These are phyloP conservation scores for Vespertilio murinus DNA, from an alignment of 2,797 vertebrate species.

Conservation along the genomic window DNA sequence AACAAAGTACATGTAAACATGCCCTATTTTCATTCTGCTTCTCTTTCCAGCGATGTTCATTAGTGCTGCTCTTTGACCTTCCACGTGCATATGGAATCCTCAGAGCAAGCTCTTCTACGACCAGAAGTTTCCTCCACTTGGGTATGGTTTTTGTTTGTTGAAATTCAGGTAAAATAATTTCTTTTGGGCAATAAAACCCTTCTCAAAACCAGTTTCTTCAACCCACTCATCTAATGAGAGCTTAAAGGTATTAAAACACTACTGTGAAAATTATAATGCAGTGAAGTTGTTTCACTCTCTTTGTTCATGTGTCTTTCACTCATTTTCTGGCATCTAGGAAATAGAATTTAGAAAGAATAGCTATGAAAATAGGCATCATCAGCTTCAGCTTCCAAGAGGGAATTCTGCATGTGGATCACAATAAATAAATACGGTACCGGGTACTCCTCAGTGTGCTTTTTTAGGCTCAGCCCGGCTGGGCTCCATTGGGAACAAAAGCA, in stretches of 20 bases:
- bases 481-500: neutral
- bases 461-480: neutral
- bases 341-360: neutral
- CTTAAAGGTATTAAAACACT: neutral
- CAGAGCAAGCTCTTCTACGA: neutral
- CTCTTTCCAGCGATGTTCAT: neutral
- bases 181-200: neutral
- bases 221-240: neutral
- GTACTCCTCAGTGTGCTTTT: neutral
- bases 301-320: neutral
- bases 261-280: neutral
- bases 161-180: neutral
- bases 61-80: slow-evolving; percentile 14
- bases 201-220: neutral
- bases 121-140: neutral
- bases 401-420: neutral
- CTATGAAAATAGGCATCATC: neutral
- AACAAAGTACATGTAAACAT: neutral
- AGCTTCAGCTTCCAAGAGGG: neutral
- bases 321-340: neutral
- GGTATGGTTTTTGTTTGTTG: neutral
- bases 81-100: neutral
- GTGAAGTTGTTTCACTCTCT: neutral
- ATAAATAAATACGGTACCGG: neutral
- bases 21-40: slow-evolving; percentile 1